Evolutionary conservation across 2,113 vertebrate species (phyloP), one percentile per base, ranked within the genome.

Genomic region (Mungos mungo): DNA sequence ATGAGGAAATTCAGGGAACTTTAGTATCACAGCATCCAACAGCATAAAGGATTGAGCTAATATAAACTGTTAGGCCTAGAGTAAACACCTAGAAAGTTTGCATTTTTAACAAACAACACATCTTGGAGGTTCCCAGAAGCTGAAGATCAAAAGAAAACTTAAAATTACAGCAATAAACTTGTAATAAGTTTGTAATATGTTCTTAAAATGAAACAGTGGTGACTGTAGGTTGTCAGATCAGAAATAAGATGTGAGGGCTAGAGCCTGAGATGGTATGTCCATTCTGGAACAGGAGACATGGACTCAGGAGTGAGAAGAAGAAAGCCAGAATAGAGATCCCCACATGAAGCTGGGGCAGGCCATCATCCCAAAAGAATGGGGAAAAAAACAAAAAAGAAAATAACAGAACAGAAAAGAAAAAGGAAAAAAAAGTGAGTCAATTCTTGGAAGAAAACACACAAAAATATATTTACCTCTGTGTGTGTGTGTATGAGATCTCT

Each of bases 271-370:
- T 14, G 35, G 27, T 33, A 1, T 16, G n/a, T 9, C 23, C 47
- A 6, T 71, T 41, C 38, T 33, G 13, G 29, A 27, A n/a, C 27
- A 68, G 2, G 4, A 76, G 10, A 21, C 16, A 0, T 2, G 15
- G 45, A 29, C 23, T 74, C 21, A 27, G 47, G 5, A 29, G 35
- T 1, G 33, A 52, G 41, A 69, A 31, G 18, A 15, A 45, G n/a
- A 38, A 35, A 79, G 72, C 25, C 16, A 29, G 33, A 60, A 35
- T 18, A 19, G 76, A 47, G 16, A 19, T 82, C 15, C 60, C 18
- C 21, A 7, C 13, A 2, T 1, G 29, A 41, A 71, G 18, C 29
- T 19, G 25, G 31, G 52, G 19, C 31, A 5, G 29, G 45, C 21
- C 69, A 35, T 27, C 38, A 27, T 4, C 21, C 13, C 16, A 38